phyloP scores from a whole-genome alignment of 64 coral and sea anemone species.

The Stichodactyla mertensii region DNA sequence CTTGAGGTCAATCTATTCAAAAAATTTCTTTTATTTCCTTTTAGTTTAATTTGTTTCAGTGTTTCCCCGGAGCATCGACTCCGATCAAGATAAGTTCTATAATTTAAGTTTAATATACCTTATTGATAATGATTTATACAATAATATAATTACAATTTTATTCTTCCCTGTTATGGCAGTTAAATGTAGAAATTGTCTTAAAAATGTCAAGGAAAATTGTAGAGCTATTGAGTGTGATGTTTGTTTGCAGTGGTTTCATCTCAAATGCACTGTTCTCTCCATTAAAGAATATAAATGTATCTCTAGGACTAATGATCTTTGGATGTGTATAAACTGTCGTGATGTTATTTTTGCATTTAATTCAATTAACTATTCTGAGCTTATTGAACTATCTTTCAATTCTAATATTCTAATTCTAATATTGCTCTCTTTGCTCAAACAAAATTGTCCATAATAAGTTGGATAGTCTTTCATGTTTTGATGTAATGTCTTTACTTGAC shows the following conservation, averaged over 20 bases:
- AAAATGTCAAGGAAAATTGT: no score
- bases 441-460: background rate
- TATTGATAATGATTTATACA: no score
- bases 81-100: no score
- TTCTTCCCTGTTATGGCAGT: background rate
- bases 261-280: background rate
- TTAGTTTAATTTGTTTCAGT: no score
- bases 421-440: background rate
- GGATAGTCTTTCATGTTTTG: background rate
- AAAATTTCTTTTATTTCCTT: no score
- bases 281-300: background rate
- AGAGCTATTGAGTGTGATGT: conserved; percentile 43
- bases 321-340: background rate
- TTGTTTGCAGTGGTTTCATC: conserved; percentile 21
- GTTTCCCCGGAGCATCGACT: no score
- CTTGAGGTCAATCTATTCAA: no score
- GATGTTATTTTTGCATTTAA: conserved; percentile 27
- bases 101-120: no score
- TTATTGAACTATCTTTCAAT: background rate
- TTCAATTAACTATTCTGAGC: no score
- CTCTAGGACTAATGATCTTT: background rate
- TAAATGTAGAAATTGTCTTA: no score
- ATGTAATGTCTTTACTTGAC: background rate
- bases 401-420: background rate
- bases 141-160: no score